phyloP scores from a whole-genome alignment of 2,888 invertebrate species.

The Germaria angustata region DNA sequence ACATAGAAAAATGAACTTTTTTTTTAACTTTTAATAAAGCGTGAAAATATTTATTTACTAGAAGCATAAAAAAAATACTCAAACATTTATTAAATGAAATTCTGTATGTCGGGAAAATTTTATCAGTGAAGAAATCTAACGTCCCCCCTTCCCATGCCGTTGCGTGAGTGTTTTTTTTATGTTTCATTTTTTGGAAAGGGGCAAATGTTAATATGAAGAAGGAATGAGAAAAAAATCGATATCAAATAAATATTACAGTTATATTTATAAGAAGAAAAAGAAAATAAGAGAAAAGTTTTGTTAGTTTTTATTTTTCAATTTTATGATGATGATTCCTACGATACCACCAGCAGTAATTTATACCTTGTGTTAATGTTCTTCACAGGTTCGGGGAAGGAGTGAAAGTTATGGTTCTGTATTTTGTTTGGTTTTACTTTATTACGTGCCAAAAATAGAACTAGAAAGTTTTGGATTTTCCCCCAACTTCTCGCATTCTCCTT shows the following conservation, averaged over 20 bases:
- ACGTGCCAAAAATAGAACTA: slow-evolving; percentile 60
- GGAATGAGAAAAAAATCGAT: slow-evolving; percentile 50
- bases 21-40: slow-evolving; percentile 63
- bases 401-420: slow-evolving; percentile 45
- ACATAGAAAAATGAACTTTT: slow-evolving; percentile 20
- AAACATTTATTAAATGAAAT: slow-evolving; percentile 12
- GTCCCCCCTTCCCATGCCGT: neutral
- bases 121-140: neutral
- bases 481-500: neutral
- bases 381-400: neutral
- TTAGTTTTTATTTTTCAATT: slow-evolving; percentile 39
- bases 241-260: slow-evolving; percentile 61
- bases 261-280: slow-evolving; percentile 34
- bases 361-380: slow-evolving; percentile 13
- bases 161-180: slow-evolving; percentile 6
- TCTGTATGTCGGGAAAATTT: slow-evolving; percentile 25
- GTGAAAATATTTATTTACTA: slow-evolving; percentile 65
- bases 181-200: neutral
- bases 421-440: slow-evolving; percentile 60
- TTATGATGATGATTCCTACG: slow-evolving; percentile 39
- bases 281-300: slow-evolving; percentile 15
- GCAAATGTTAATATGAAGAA: neutral
- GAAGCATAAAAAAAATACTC: slow-evolving; percentile 12
- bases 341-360: slow-evolving; percentile 46
- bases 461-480: slow-evolving; percentile 1